phyloP scores from a whole-genome alignment of 2,113 vertebrate genomes.

The Paraplagusia blochii region DNA sequence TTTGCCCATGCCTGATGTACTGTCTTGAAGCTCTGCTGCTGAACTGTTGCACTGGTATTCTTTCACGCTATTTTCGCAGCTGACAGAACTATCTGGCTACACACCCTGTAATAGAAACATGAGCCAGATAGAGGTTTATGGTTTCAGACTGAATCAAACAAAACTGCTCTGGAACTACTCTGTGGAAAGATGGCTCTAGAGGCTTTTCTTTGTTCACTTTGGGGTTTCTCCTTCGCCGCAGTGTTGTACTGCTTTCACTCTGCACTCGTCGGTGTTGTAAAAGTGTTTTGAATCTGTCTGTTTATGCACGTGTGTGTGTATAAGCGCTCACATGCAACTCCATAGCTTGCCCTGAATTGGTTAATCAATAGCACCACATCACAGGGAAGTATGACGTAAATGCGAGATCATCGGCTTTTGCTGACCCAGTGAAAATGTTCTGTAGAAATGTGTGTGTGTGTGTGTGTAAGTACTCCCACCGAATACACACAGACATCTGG shows the following conservation, averaged over 20 bases:
- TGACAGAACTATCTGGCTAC: no score
- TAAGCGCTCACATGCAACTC: conserved; percentile 3
- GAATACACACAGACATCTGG: conserved; percentile 26
- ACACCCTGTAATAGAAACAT: no score
- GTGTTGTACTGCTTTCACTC: conserved; percentile 22
- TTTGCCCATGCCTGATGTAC: no score
- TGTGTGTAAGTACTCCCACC: not conserved
- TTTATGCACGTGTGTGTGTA: not conserved
- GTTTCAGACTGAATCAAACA: no score
- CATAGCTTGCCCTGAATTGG: conserved; percentile 19
- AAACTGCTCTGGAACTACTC: no score
- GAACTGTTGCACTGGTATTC: no score
- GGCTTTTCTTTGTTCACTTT: conserved; percentile 8
- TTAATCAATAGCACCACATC: conserved; percentile 30
- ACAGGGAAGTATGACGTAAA: conserved; percentile 12
- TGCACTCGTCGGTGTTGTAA: conserved; percentile 17
- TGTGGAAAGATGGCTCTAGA: not conserved
- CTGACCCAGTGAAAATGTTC: conserved; percentile 27
- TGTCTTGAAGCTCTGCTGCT: no score
- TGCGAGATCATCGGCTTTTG: not conserved
- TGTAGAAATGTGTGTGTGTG: conserved; percentile 3
- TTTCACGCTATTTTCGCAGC: no score
- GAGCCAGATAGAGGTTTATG: no score
- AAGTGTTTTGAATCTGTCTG: conserved; percentile 17
- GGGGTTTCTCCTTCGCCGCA: conserved; percentile 9